phyloP scores from a whole-genome alignment of 2,797 vertebrate species.

The Vireo griseus region DNA sequence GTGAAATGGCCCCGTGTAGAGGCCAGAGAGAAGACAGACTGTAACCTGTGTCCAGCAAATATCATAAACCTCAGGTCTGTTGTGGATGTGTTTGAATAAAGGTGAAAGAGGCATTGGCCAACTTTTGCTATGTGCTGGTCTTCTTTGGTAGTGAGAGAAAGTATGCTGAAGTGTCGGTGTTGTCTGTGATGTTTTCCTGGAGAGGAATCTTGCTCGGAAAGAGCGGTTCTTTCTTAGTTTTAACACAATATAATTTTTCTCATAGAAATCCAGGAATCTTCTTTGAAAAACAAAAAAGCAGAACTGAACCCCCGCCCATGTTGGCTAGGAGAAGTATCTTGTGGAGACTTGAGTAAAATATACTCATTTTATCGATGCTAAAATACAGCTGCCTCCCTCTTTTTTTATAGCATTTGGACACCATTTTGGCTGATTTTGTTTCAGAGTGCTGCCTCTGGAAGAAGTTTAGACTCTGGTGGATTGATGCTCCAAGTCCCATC shows the following conservation, averaged over 20 bases:
- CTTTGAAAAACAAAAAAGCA: slow-evolving; percentile 42
- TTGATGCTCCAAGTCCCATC: neutral
- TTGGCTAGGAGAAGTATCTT: neutral
- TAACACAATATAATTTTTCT: slow-evolving; percentile 57
- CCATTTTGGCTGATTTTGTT: slow-evolving; percentile 5
- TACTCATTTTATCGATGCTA: neutral
- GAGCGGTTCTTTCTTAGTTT: slow-evolving; percentile 10
- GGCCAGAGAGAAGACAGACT: neutral
- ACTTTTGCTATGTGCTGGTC: neutral
- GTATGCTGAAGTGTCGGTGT: neutral
- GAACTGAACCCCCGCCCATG: neutral
- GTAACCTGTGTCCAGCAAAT: neutral
- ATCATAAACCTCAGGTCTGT: neutral
- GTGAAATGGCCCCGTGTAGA: fast-evolving
- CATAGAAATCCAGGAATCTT: slow-evolving; percentile 44
- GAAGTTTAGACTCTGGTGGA: neutral
- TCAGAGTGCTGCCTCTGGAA: neutral
- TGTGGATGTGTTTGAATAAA: neutral
- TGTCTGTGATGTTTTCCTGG: slow-evolving; percentile 45
- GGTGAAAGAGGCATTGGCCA: neutral
- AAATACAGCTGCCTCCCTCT: neutral
- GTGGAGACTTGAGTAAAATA: slow-evolving; percentile 19
- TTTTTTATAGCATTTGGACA: slow-evolving; percentile 47
- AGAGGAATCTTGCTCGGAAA: slow-evolving; percentile 26
- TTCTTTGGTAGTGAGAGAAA: neutral